Conservation (phyloP, 2,888 invertebrate genomes). For the Malachius bipustulatus region DNA sequence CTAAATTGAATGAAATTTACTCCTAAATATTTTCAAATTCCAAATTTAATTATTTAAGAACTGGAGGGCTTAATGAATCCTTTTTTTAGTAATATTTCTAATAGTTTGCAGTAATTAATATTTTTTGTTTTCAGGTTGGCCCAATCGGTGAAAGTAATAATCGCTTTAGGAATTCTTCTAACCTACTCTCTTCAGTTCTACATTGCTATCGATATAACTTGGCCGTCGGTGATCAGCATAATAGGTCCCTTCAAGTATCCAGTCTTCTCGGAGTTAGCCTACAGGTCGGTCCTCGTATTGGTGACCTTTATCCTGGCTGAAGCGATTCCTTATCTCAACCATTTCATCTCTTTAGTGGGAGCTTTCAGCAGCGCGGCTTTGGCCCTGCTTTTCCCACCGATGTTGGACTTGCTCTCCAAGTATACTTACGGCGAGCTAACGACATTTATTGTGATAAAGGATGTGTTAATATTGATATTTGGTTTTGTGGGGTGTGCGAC, state of each 20-base stretch:
- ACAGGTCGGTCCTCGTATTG: slow-evolving; percentile 60
- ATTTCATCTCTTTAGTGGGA: slow-evolving; percentile 86
- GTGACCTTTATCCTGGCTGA: slow-evolving; percentile 76
- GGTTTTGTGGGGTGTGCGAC: slow-evolving; percentile 60
- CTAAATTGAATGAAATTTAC: too few relatives aligned
- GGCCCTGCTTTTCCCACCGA: slow-evolving; percentile 78
- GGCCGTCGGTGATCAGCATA: slow-evolving; percentile 53
- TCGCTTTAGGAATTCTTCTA: slow-evolving; percentile 75
- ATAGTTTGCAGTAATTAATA: slow-evolving; percentile 3
- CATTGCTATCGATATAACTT: slow-evolving; percentile 82
- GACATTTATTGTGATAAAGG: slow-evolving; percentile 42
- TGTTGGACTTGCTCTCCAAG: slow-evolving; percentile 65
- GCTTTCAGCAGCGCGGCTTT: slow-evolving; percentile 80
- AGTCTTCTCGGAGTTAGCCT: slow-evolving; percentile 52
- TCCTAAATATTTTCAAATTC: too few relatives aligned
- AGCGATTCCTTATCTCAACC: slow-evolving; percentile 69
- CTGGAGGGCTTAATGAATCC: too few relatives aligned
- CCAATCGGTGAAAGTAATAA: slow-evolving; percentile 69
- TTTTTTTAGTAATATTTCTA: not conserved
- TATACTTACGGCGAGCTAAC: slow-evolving; percentile 47
- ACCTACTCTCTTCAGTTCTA: slow-evolving; percentile 93
- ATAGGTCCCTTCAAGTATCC: slow-evolving; percentile 47
- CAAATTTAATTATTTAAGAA: too few relatives aligned
- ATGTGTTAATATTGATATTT: slow-evolving; percentile 51
- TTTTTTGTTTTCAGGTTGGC: slow-evolving; percentile 64